Evolutionary conservation across 2,888 invertebrate genomes (phyloP).

Genomic region (Synergus umbraculus): DNA sequence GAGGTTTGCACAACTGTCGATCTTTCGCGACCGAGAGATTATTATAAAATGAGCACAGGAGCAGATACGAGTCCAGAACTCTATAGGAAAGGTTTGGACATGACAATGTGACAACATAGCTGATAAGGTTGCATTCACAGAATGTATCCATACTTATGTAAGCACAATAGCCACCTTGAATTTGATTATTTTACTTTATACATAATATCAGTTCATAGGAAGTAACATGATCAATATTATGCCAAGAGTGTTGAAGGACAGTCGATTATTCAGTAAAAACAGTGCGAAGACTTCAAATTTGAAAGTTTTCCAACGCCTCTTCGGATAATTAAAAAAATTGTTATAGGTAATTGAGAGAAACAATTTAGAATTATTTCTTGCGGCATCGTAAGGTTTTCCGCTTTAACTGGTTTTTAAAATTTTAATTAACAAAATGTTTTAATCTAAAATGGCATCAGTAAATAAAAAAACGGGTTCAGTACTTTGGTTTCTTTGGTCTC

Average conservation of each 20-base stretch:
- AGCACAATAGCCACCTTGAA: constrained; percentile 29
- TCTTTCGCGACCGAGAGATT: constrained; percentile 17
- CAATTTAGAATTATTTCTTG: too few relatives aligned
- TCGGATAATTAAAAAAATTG: too few relatives aligned
- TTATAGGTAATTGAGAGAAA: too few relatives aligned
- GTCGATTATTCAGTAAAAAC: not conserved
- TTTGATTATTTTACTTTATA: constrained; percentile 7
- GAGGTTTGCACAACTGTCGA: not conserved
- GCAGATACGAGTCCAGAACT: not conserved
- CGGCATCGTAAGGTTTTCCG: too few relatives aligned
- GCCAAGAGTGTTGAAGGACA: not conserved
- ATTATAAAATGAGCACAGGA: constrained; percentile 3
- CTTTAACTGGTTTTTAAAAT: too few relatives aligned
- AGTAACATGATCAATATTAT: not conserved
- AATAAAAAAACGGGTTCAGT: too few relatives aligned
- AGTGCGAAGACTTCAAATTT: not conserved
- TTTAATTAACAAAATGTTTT: too few relatives aligned
- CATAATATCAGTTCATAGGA: not conserved
- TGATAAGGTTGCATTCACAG: constrained; percentile 20
- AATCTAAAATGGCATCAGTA: too few relatives aligned
- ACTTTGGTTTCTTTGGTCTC: too few relatives aligned
- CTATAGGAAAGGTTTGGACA: not conserved
- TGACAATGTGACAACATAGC: not conserved
- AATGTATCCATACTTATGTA: not conserved
- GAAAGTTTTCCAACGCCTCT: too few relatives aligned